Conservation (phyloP, 2,113 vertebrate genomes). For the Bubo bubo region DNA sequence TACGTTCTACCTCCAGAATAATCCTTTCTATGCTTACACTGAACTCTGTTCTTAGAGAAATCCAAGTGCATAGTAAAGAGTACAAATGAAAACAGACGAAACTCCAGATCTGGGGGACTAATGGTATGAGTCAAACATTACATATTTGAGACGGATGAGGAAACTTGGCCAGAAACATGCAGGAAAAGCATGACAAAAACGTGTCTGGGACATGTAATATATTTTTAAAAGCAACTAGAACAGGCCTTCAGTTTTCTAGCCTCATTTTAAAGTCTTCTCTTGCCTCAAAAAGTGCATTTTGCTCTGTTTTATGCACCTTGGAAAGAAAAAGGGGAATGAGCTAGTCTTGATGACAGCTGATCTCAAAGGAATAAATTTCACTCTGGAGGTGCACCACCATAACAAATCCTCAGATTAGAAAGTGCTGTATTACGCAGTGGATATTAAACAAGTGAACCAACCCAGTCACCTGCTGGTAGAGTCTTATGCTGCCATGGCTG, state of each 20-base stretch:
- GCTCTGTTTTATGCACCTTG: not conserved
- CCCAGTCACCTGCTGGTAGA: not conserved
- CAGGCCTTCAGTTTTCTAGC: not conserved
- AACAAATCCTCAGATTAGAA: not conserved
- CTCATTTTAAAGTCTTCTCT: conserved; percentile 1
- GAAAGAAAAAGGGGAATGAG: not conserved
- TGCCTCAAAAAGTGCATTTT: not conserved
- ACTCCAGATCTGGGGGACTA: not conserved
- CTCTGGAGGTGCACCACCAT: not conserved
- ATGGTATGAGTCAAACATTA: not conserved
- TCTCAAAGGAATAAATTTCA: not conserved
- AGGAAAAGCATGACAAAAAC: not conserved
- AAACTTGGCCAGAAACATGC: not conserved
- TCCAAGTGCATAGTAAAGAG: not conserved
- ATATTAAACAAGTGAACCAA: not conserved
- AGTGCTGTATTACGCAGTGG: not conserved
- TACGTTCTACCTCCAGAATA: conserved; percentile 48
- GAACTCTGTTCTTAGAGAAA: not conserved
- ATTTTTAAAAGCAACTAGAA: not conserved
- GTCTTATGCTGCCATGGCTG: not conserved
- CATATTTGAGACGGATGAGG: not conserved
- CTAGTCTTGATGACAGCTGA: not conserved
- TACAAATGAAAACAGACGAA: not conserved
- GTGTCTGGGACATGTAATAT: not conserved
- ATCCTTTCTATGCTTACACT: not conserved